Percentiles rank a stretch among this genome's conserved stretches.
Conservation (phyloP, 2,888 invertebrate species). For the Mesoligia furuncula region DNA sequence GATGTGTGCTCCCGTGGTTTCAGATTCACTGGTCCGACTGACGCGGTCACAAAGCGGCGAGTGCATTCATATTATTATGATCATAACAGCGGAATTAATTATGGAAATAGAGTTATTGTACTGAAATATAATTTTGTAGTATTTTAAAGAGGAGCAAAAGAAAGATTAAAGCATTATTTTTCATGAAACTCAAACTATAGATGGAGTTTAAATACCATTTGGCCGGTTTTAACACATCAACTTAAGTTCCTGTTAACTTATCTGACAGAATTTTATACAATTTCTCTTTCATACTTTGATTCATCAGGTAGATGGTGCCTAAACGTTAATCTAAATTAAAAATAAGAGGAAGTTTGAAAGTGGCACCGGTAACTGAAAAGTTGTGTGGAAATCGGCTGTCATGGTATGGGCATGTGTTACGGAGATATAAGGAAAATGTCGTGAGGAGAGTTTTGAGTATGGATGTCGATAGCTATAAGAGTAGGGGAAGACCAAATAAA, state of each 20-base stretch:
- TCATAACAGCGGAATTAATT: neutral
- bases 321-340: too few relatives aligned
- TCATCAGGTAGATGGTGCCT: neutral
- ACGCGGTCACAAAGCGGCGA: slow-evolving; percentile 24
- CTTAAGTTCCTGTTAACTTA: neutral
- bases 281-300: neutral
- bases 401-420: too few relatives aligned
- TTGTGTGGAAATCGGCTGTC: too few relatives aligned
- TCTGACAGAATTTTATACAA: neutral
- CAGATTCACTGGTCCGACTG: slow-evolving; percentile 31
- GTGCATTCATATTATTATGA: slow-evolving; percentile 5
- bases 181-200: neutral
- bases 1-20: slow-evolving; percentile 32
- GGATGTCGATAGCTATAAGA: too few relatives aligned
- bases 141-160: neutral
- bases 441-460: too few relatives aligned
- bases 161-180: too few relatives aligned
- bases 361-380: too few relatives aligned
- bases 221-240: neutral
- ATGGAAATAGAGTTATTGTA: neutral
- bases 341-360: too few relatives aligned
- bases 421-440: too few relatives aligned
- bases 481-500: too few relatives aligned
- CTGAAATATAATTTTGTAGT: neutral
- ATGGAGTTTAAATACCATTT: neutral